Conservation (phyloP, 2,888 invertebrate genomes). For the Carterocephalus palaemon region DNA sequence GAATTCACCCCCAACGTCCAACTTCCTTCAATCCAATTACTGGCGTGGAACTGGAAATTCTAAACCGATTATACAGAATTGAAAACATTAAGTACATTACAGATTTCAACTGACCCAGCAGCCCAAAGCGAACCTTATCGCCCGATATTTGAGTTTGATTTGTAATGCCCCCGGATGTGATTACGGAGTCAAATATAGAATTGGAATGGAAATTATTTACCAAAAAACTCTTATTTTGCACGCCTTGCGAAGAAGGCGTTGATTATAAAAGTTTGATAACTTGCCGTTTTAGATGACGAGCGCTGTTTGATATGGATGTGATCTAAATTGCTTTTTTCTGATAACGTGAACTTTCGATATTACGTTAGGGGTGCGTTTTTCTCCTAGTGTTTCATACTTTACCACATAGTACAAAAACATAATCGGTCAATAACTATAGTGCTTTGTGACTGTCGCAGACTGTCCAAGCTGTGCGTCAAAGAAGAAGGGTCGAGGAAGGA, state of each 20-base stretch:
- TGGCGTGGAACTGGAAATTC: slow-evolving; percentile 74
- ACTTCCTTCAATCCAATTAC: slow-evolving; percentile 75
- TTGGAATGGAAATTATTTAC: slow-evolving; percentile 70
- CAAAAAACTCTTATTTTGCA: slow-evolving; percentile 65
- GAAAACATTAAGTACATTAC: slow-evolving; percentile 77
- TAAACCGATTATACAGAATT: slow-evolving; percentile 79
- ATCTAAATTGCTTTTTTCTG: slow-evolving; percentile 48
- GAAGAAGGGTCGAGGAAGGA: no score
- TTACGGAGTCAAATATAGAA: slow-evolving; percentile 72
- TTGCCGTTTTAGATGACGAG: slow-evolving; percentile 56
- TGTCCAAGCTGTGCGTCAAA: no score
- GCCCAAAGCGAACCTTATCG: slow-evolving; percentile 55
- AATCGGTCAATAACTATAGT: no score
- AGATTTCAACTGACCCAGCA: slow-evolving; percentile 49
- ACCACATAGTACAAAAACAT: no score
- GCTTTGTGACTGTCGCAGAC: no score
- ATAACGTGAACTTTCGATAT: neutral
- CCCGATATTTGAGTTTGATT: slow-evolving; percentile 43
- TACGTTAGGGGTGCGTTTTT: neutral
- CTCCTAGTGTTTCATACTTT: no score
- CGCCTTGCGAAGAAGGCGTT: slow-evolving; percentile 56
- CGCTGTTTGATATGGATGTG: slow-evolving; percentile 51
- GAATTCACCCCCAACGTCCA: slow-evolving; percentile 60
- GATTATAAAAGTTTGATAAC: slow-evolving; percentile 74
- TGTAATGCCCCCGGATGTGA: slow-evolving; percentile 41